Base-by-base conservation (phyloP, 2,797 vertebrate species). In the Hippocampus kuda region DNA sequence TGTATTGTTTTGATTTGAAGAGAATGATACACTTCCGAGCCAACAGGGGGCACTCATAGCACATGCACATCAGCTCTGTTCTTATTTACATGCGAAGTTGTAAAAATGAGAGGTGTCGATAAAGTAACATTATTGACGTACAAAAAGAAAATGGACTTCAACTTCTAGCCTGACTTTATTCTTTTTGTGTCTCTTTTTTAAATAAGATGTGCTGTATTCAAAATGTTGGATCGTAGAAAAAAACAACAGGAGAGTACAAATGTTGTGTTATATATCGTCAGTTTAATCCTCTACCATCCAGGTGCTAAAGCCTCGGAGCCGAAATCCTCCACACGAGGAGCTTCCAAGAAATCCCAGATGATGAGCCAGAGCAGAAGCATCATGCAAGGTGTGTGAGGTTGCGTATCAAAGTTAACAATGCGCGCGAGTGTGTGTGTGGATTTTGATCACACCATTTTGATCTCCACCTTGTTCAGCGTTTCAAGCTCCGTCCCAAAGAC, bases 301-400 rank as follows among this genome's bases (percentile, higher is more conserved):
- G 90, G 88, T 73, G 77, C 86, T 62, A 12, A 79, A 22, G 72
- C 81, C 3, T 49, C 81, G 22, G 87, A 89, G 71, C 72, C 86
- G 49, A 90, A 88, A 75, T 74, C 85, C n/a, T 76, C 83, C 0
- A 69, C 85, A 34, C 84, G 85, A 4, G 86, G 82, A 9, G 78
- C 85, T 44, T 71, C 83, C 65, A 85, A 84, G 73, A 91, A 87
- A 75, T 67, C 82, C 5, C 54, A 84, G 42, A 16, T 79, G 69
- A 7, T 86, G 5, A 74, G 68, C 51, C 89, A 86, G 77, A 88
- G 61, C 80, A 88, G 82, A 66, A 89, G 68, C 74, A 92, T 92
- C 66, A 77, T 91, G 80, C 89, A 92, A 65, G 90, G 90, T 91
- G 68, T 2, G 66, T 41, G 10, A 27, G 8, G 18, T 53, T 66